Percentiles rank a stretch among this genome's conserved stretches.
These are phyloP conservation scores for Tursiops truncatus DNA, from an alignment of 2,113 vertebrate genomes.

Conservation along the genomic window DNA sequence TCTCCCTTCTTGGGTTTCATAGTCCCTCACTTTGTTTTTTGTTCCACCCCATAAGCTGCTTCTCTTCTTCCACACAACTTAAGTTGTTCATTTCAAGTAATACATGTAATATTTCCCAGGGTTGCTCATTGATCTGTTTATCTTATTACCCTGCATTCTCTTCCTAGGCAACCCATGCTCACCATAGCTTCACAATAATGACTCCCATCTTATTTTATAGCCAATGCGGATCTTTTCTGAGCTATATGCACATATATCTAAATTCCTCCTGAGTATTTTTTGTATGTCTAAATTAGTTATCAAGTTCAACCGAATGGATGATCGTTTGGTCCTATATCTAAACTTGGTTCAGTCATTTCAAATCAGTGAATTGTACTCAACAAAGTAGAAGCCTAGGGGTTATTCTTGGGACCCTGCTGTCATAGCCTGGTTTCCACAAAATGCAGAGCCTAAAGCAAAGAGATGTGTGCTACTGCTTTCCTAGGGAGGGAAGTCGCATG, in stretches of 20 bases:
- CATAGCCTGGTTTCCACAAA: background rate
- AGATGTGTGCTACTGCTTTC: background rate
- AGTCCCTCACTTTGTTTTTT: background rate
- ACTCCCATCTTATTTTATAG: background rate
- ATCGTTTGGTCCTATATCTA: background rate
- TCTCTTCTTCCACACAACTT: background rate
- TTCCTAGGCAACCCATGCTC: background rate
- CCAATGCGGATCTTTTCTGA: background rate
- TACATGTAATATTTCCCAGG: background rate
- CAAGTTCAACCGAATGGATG: background rate
- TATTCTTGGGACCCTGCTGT: background rate
- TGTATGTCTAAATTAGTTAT: background rate
- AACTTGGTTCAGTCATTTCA: background rate
- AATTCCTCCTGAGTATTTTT: background rate
- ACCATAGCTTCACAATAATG: background rate
- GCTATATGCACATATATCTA: background rate
- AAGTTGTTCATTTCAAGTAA: slow-evolving; percentile 1
- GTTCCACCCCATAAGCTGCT: background rate
- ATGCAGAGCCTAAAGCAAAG: background rate
- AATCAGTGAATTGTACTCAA: background rate
- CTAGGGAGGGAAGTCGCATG: background rate
- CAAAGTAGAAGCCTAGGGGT: background rate
- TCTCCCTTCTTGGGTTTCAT: background rate
- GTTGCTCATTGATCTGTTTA: background rate
- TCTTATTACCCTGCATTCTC: background rate